Evolutionary conservation across 2,113 vertebrate species (phyloP), one percentile per base, ranked within the genome.

Genomic region (Syngnathus typhle): DNA sequence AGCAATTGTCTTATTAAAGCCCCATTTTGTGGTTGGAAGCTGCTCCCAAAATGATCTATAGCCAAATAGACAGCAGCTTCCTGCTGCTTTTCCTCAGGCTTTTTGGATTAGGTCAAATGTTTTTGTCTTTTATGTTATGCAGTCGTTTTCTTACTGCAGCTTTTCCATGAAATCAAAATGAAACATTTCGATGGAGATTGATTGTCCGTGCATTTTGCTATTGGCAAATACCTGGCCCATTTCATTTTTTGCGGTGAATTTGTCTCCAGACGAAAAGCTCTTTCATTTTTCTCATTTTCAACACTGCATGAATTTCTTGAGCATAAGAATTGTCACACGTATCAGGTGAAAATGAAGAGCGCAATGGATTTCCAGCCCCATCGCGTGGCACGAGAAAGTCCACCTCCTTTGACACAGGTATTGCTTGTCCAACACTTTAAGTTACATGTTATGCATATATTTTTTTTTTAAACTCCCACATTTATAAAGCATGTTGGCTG

Each of bases 371-470:
- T 59, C 79, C 86, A 60, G 73, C 75, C 1, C 49, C 88, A n/a
- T 83, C 84, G 2, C 83, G 79, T 77, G 81, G 80, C 78, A 89
- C 84, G 83, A 90, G 85, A 79, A 92, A 90, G 85, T 82, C 90
- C 68, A 83, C 74, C 77, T 92, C 90, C 0, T 89, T 88, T 80
- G 91, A 92, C 79, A 89, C 85, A 88, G 90, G 91, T 91, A 88
- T 70, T 60, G 72, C 63, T 4, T 60, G 41, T 56, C 19, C 58
- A 12, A 54, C 23, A 0, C 2, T 43, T 37, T 38, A 12, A 37
- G 54, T 38, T 54, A 19, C 37, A 5, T 60, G 7, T 65, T 47
- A 27, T 32, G 16, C 46, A 0, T 76, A 76, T 65, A 58, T 72
- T 38, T 58, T 18, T 21, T 13, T 68, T 71, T n/a, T 72, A 66